Percentiles rank a stretch among this genome's conserved stretches.
These are phyloP conservation scores for Geotrupes spiniger DNA, from an alignment of 2,888 invertebrate genomes.

Conservation along the genomic window DNA sequence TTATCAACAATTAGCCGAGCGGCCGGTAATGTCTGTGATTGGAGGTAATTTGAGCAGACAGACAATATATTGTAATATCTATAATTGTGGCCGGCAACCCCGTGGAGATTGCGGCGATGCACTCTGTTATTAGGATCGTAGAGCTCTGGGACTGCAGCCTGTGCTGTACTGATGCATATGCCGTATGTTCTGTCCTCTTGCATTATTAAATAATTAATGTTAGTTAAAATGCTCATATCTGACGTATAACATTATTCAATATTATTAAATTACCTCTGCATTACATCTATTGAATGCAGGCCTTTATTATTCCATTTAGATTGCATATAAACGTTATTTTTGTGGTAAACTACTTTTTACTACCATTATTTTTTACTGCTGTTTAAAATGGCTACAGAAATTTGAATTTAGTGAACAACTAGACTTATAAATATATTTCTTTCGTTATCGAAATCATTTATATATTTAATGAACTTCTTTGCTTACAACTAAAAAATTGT, in stretches of 20 bases:
- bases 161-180: constrained; percentile 1
- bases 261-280: constrained; percentile 2
- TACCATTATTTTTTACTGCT: too few species aligned
- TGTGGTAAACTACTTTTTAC: too few species aligned
- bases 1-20: constrained; percentile 45
- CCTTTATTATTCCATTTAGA: too few species aligned
- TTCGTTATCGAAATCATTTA: too few species aligned
- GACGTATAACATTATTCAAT: constrained; percentile 2
- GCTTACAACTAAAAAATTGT: too few species aligned
- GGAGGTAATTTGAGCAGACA: constrained; percentile 45
- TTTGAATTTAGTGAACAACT: too few species aligned
- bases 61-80: constrained; percentile 47
- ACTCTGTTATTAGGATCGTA: constrained; percentile 37
- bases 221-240: constrained; percentile 10
- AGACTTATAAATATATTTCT: too few species aligned
- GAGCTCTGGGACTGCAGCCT: constrained; percentile 28
- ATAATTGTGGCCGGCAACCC: constrained; percentile 45
- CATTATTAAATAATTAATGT: constrained; percentile 14
- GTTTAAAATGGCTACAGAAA: too few species aligned
- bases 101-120: constrained; percentile 42
- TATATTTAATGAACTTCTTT: too few species aligned
- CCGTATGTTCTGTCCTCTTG: constrained; percentile 8
- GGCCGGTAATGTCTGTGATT: constrained; percentile 44
- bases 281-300: neutral
- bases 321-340: too few species aligned